A percentile compares a stretch with the other conserved stretches of the same genome.
These are phyloP conservation scores for Mycetomoellerius zeteki DNA, from an alignment of 1,140 invertebrate species.

Conservation along the genomic window DNA sequence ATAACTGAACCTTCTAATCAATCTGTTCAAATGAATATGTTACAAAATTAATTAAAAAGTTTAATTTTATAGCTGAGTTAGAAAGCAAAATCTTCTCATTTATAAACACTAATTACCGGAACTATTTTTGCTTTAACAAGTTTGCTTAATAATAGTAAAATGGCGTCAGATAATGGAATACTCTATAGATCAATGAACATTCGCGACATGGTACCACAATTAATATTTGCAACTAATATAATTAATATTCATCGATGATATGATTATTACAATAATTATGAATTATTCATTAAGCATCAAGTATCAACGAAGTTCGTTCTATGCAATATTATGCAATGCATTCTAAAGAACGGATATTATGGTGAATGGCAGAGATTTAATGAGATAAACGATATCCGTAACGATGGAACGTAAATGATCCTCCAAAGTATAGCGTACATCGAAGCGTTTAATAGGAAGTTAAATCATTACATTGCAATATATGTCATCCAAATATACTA, in stretches of 20 bases:
- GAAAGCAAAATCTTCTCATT: background rate
- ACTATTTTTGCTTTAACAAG: background rate
- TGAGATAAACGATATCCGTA: slow-evolving; percentile 27
- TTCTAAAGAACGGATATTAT: slow-evolving; percentile 32
- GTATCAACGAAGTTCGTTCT: slow-evolving; percentile 28
- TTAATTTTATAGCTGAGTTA: background rate
- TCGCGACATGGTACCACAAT: background rate
- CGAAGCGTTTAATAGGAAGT: background rate
- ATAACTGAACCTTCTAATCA: background rate
- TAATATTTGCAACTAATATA: slow-evolving; percentile 43
- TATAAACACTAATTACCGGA: slow-evolving; percentile 8
- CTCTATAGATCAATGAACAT: slow-evolving; percentile 6
- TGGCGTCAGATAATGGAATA: background rate
- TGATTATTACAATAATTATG: slow-evolving; percentile 47
- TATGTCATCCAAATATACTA: slow-evolving; percentile 7
- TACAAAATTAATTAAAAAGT: background rate
- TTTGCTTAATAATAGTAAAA: slow-evolving; percentile 6
- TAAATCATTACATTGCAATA: slow-evolving; percentile 7
- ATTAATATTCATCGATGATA: slow-evolving; percentile 39
- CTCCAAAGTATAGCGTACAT: slow-evolving; percentile 1
- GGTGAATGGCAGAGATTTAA: background rate
- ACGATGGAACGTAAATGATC: background rate
- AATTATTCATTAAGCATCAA: slow-evolving; percentile 42
- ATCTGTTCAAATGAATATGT: background rate
- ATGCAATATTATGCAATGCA: slow-evolving; percentile 19